phyloP scores from a whole-genome alignment of 2,888 invertebrate genomes.

The Tetheella fluctuosa region DNA sequence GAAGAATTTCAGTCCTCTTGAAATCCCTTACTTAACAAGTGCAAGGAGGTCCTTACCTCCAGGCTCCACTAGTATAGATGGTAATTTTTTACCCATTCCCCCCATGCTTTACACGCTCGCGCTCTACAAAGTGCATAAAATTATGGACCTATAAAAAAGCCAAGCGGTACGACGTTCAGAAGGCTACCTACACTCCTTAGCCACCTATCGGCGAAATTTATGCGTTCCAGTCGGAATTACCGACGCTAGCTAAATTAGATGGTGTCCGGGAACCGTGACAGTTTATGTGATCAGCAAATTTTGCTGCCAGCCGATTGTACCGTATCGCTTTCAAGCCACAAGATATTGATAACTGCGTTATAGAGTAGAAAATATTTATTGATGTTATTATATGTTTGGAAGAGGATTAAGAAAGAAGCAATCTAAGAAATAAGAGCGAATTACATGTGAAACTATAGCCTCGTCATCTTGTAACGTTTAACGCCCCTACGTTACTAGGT shows the following conservation, averaged over 20 bases:
- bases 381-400: too few species aligned
- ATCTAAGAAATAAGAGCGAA: too few species aligned
- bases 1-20: not conserved
- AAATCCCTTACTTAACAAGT: not conserved
- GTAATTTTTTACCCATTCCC: not conserved
- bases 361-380: too few species aligned
- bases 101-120: too few species aligned
- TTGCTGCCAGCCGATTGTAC: not conserved
- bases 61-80: not conserved
- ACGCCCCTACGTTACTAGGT: too few species aligned
- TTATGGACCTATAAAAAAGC: not conserved
- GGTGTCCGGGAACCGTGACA: not conserved
- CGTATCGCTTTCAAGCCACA: not conserved
- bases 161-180: not conserved
- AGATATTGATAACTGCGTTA: not conserved
- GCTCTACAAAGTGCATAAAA: not conserved
- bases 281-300: constrained; percentile 4
- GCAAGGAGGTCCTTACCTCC: not conserved
- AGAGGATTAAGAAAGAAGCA: too few species aligned
- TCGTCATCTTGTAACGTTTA: too few species aligned
- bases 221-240: constrained; percentile 5
- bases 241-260: constrained; percentile 15
- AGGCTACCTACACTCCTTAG: not conserved
- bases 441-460: too few species aligned
- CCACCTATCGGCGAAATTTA: constrained; percentile 6